These are phyloP conservation scores for Laticauda laticaudata DNA, from an alignment of 2,113 vertebrate genomes.

Conservation along the genomic window DNA sequence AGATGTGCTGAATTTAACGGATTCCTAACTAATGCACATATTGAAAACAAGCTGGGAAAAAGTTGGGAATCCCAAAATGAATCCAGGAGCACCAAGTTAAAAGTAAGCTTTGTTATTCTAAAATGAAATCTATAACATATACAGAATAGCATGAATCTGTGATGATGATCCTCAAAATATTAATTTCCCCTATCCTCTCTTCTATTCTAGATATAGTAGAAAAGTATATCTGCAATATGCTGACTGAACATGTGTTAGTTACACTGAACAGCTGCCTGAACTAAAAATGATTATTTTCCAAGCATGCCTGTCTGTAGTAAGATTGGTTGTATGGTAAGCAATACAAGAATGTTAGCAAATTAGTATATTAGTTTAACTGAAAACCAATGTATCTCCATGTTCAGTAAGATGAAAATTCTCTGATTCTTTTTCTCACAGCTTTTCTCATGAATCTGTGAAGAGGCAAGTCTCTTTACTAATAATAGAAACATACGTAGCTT, in stretches of 20 bases:
- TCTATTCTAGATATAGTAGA: neutral
- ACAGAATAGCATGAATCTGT: neutral
- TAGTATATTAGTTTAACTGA: neutral
- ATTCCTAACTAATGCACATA: neutral
- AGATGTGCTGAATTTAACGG: neutral
- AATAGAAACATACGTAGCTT: neutral
- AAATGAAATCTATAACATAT: neutral
- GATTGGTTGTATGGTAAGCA: neutral
- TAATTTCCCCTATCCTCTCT: neutral
- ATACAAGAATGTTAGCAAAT: neutral
- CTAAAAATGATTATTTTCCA: neutral
- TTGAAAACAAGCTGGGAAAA: neutral
- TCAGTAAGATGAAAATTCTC: neutral
- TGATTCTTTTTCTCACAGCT: neutral
- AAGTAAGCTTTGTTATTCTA: neutral
- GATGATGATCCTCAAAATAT: neutral
- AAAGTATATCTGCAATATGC: neutral
- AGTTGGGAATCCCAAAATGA: neutral
- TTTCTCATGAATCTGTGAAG: neutral
- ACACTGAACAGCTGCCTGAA: neutral
- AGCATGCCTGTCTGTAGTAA: neutral
- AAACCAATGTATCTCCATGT: neutral
- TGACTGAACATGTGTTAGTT: neutral
- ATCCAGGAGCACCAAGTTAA: neutral
- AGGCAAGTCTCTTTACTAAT: neutral